Evolutionary conservation across 1,140 invertebrate genomes (phyloP).

Genomic region (Ceratosolen solmsi): DNA sequence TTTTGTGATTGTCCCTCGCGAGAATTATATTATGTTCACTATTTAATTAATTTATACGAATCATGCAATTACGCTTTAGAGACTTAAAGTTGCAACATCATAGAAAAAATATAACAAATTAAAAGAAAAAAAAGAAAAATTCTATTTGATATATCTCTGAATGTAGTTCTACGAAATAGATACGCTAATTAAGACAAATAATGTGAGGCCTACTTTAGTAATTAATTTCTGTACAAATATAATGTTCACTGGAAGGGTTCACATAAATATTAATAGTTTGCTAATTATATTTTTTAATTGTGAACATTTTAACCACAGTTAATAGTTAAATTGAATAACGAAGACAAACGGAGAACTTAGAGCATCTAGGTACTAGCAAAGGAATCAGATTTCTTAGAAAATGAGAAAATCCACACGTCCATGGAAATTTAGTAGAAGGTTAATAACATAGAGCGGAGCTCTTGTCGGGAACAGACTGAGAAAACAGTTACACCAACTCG

Average conservation of each 20-base stretch:
- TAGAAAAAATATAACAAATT: neutral
- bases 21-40: neutral
- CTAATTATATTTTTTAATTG: neutral
- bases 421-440: neutral
- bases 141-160: neutral
- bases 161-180: no score
- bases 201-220: neutral
- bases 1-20: neutral
- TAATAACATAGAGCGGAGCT: constrained; percentile 30
- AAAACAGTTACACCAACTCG: constrained; percentile 18
- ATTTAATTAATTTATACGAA: neutral
- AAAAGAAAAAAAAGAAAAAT: neutral
- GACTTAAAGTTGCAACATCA: neutral
- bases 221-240: neutral
- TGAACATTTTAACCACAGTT: no score
- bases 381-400: neutral
- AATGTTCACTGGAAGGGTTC: neutral
- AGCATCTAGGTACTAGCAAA: neutral
- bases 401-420: neutral
- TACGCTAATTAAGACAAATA: neutral
- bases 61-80: neutral
- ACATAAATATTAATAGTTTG: neutral
- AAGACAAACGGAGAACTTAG: neutral
- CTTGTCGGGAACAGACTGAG: constrained; percentile 29
- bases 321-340: neutral